Conservation (phyloP, 2,888 invertebrate species). For the Blastobasis lacticolella region DNA sequence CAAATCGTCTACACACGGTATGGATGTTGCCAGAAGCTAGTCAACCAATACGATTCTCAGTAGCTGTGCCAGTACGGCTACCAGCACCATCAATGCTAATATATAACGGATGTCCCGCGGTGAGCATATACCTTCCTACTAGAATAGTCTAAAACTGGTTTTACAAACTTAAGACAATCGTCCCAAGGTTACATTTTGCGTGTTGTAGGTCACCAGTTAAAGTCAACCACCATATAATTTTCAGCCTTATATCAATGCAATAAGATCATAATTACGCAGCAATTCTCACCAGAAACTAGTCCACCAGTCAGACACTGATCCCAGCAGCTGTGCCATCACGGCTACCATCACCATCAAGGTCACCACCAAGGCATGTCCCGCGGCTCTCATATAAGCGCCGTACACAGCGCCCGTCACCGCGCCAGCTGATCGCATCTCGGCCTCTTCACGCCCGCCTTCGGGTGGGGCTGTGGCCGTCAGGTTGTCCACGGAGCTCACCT, state of each 20-base stretch:
- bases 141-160: too few species aligned
- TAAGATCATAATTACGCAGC: too few species aligned
- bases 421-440: slow-evolving; percentile 77
- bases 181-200: too few species aligned
- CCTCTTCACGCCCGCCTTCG: slow-evolving; percentile 62
- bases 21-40: slow-evolving; percentile 79
- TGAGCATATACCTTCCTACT: too few species aligned
- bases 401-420: slow-evolving; percentile 77
- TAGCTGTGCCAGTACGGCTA: slow-evolving; percentile 79
- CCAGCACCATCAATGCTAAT: slow-evolving; percentile 75
- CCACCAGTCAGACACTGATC: slow-evolving; percentile 86
- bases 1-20: too few species aligned
- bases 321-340: slow-evolving; percentile 78
- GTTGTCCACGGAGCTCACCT: slow-evolving; percentile 75
- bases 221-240: too few species aligned
- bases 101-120: too few species aligned
- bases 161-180: too few species aligned
- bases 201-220: too few species aligned
- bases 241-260: too few species aligned
- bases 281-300: slow-evolving; percentile 80
- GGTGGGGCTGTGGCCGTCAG: slow-evolving; percentile 65
- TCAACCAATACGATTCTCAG: slow-evolving; percentile 85
- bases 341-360: slow-evolving; percentile 76
- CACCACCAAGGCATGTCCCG: slow-evolving; percentile 78
- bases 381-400: slow-evolving; percentile 80